Percentiles rank a stretch among this genome's conserved stretches.
These are phyloP conservation scores for Anoncus sp. DNA, from an alignment of 2,888 invertebrate species.

Conservation along the genomic window DNA sequence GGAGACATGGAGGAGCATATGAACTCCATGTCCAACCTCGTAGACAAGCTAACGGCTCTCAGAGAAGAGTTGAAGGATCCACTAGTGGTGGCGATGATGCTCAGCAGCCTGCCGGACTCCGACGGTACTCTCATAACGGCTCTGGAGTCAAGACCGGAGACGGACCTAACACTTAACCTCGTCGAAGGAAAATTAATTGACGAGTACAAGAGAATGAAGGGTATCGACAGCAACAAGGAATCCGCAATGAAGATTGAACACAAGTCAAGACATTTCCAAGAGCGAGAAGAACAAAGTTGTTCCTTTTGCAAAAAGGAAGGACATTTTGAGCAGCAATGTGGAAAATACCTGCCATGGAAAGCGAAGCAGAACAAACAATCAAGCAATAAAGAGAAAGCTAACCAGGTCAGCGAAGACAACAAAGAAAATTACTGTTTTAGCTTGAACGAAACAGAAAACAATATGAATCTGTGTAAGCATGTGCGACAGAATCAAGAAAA, in stretches of 20 bases:
- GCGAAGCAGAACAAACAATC: constrained; percentile 20
- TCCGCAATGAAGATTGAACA: constrained; percentile 5
- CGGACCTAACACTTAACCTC: constrained; percentile 56
- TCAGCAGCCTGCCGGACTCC: constrained; percentile 67
- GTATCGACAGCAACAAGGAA: neutral
- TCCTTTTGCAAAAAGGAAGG: constrained; percentile 49
- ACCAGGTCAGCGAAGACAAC: constrained; percentile 7
- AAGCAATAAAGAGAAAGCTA: constrained; percentile 5
- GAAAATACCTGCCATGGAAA: constrained; percentile 44
- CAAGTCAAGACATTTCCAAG: neutral
- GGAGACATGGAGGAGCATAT: constrained; percentile 50
- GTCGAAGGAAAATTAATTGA: constrained; percentile 64
- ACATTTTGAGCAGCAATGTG: constrained; percentile 49
- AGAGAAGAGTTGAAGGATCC: constrained; percentile 61
- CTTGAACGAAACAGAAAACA: neutral
- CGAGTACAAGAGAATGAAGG: constrained; percentile 61
- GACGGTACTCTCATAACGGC: constrained; percentile 66
- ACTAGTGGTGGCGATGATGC: constrained; percentile 62
- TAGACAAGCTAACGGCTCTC: constrained; percentile 57
- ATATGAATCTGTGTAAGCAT: neutral
- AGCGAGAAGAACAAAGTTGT: neutral
- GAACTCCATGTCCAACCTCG: constrained; percentile 51
- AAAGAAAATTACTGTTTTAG: constrained; percentile 5
- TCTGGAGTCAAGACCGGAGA: constrained; percentile 62
- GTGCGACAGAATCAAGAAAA: too few species aligned